phyloP scores from a whole-genome alignment of 2,888 invertebrate species.

The Dorcus parallelipipedus region DNA sequence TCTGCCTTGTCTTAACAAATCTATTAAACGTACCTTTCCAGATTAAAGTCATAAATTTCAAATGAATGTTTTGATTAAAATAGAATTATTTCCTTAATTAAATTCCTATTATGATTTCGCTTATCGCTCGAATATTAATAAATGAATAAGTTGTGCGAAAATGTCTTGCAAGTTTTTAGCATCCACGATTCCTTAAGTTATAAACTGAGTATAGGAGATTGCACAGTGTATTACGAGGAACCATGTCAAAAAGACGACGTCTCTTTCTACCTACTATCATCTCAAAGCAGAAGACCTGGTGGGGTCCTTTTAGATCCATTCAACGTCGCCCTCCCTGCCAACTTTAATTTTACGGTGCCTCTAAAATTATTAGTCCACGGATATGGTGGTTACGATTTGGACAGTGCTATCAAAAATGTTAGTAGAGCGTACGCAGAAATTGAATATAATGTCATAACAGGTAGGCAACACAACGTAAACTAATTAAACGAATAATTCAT shows the following conservation, averaged over 20 bases:
- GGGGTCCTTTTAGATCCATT: conserved; percentile 36
- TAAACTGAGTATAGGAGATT: conserved; percentile 30
- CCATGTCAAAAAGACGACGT: conserved; percentile 42
- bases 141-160: not conserved
- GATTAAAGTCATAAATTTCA: too few species aligned
- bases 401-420: conserved; percentile 42
- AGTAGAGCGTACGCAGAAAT: conserved; percentile 37
- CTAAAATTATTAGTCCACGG: conserved; percentile 47
- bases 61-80: too few species aligned
- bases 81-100: too few species aligned
- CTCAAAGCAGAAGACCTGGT: conserved; percentile 20
- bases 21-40: too few species aligned
- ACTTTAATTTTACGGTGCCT: conserved; percentile 30
- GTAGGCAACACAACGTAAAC: conserved; percentile 34
- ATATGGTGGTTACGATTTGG: conserved; percentile 45
- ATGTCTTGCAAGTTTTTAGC: conserved; percentile 6
- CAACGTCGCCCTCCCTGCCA: conserved; percentile 33
- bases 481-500: not conserved
- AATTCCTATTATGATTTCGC: not conserved
- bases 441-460: conserved; percentile 41
- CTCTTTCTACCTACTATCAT: conserved; percentile 40
- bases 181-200: conserved; percentile 5
- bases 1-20: too few species aligned
- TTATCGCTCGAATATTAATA: not conserved
- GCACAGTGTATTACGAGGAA: conserved; percentile 42